phyloP scores from a whole-genome alignment of 2,113 vertebrate genomes.

The Daubentonia madagascariensis region DNA sequence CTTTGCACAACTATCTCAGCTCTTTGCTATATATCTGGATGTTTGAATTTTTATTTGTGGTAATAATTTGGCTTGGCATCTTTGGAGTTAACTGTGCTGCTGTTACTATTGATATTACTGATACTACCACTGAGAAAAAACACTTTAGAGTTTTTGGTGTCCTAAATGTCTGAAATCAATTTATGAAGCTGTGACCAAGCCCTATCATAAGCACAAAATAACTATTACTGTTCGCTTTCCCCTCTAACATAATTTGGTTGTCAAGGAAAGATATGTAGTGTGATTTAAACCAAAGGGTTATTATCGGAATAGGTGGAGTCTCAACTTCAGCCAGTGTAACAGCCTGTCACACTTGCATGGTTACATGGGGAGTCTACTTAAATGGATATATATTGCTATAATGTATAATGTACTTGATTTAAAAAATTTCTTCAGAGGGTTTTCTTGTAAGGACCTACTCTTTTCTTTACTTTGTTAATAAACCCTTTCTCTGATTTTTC shows the following conservation, averaged over 20 bases:
- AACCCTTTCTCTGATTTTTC: neutral
- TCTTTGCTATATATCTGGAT: neutral
- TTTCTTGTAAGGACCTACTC: neutral
- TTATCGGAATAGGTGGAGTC: neutral
- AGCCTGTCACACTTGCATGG: neutral
- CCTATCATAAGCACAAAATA: neutral
- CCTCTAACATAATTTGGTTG: constrained; percentile 17
- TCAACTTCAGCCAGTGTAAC: neutral
- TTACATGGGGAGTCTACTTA: neutral
- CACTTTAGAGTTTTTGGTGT: neutral
- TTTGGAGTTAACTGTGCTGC: neutral
- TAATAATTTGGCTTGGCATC: neutral
- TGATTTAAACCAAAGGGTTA: constrained; percentile 13
- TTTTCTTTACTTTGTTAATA: constrained; percentile 2
- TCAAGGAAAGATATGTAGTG: neutral
- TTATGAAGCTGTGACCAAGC: neutral
- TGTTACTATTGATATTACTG: neutral
- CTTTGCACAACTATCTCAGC: neutral
- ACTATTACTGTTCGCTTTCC: neutral
- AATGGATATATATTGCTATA: neutral
- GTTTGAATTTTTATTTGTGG: neutral
- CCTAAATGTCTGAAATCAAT: neutral
- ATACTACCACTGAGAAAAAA: neutral
- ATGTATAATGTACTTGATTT: neutral
- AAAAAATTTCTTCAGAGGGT: neutral